Conservation (phyloP, 2,888 invertebrate genomes). For the Acleris sparsana region DNA sequence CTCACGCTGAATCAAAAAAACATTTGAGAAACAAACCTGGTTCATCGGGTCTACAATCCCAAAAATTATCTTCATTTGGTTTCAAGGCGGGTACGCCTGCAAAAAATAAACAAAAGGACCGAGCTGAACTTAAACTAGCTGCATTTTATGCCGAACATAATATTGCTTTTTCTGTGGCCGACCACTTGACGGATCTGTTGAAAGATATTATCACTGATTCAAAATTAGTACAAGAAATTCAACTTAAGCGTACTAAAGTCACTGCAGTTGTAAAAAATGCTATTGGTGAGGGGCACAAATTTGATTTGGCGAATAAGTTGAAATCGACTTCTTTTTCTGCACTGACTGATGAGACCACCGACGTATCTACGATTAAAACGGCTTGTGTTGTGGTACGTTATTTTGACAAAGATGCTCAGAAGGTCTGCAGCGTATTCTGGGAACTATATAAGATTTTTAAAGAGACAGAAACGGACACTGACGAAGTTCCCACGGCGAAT, state of each 20-base stretch:
- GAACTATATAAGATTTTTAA: slow-evolving; percentile 38
- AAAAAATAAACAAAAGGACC: slow-evolving; percentile 41
- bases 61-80: slow-evolving; percentile 19
- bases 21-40: slow-evolving; percentile 24
- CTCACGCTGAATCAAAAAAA: slow-evolving; percentile 18
- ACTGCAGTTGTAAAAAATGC: slow-evolving; percentile 44
- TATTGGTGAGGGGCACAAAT: slow-evolving; percentile 42
- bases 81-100: slow-evolving; percentile 26
- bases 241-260: slow-evolving; percentile 44
- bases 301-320: slow-evolving; percentile 41
- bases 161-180: slow-evolving; percentile 42
- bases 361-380: slow-evolving; percentile 45
- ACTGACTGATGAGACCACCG: slow-evolving; percentile 48
- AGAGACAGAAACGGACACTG: slow-evolving; percentile 7
- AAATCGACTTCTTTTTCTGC: slow-evolving; percentile 21
- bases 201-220: slow-evolving; percentile 13
- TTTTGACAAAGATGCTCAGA: slow-evolving; percentile 40
- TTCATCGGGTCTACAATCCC: slow-evolving; percentile 8
- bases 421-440: slow-evolving; percentile 40
- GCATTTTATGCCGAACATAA: slow-evolving; percentile 48
- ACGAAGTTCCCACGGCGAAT: slow-evolving; percentile 21
- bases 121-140: slow-evolving; percentile 44
- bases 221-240: slow-evolving; percentile 34
- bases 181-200: slow-evolving; percentile 27
- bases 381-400: slow-evolving; percentile 44